Base-by-base conservation (phyloP, 2,797 vertebrate genomes). In the Microctenopoma steveboyesi region DNA sequence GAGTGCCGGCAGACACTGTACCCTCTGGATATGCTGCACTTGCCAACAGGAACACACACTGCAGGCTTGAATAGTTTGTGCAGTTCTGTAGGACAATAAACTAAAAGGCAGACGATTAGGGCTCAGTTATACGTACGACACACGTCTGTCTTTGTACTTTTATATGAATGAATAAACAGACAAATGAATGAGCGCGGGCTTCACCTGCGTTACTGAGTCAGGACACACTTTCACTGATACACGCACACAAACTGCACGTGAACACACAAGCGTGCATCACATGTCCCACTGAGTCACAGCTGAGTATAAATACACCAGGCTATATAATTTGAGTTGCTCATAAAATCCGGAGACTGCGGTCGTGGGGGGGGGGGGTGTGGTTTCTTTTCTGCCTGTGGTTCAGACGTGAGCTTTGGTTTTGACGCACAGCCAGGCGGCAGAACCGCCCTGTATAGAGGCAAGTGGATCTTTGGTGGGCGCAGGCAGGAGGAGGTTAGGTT, bases 241-340 rank as follows among this genome's bases (percentile, higher is more conserved):
- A 65, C 67, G 70, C 52, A 67, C 22, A 42, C 46, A 69, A 30
- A 47, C 45, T 3, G 5, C 33, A 22, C 68, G 56, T 46, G 56
- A 67, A 79, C 72, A 76, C 84, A 83, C 68, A 82, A 25, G 63
- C 60, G 69, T 74, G 78, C 40, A 70, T 88, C 88, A 88, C 81
- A 86, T 76, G 76, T 71, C 73, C 64, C 67, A 80, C 69, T 89
- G 86, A 90, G 87, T 89, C 89, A 87, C 84, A 82, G 71, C 69
- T 40, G 82, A 83, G 78, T 90, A 92, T 91, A 91, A 92, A 91
- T 91, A 92, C 61, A 88, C 85, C 8, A 12, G 58, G 47, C 72
- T 86, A 67, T 91, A 69, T 90, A 93, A 93, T 92, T 93, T 88
- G 83, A 81, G 69, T 61, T 80, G 76, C 79, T 84, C 82, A 78